Evolutionary conservation across 2,797 vertebrate species (phyloP).

Genomic region (Pagetopsis macropterus): DNA sequence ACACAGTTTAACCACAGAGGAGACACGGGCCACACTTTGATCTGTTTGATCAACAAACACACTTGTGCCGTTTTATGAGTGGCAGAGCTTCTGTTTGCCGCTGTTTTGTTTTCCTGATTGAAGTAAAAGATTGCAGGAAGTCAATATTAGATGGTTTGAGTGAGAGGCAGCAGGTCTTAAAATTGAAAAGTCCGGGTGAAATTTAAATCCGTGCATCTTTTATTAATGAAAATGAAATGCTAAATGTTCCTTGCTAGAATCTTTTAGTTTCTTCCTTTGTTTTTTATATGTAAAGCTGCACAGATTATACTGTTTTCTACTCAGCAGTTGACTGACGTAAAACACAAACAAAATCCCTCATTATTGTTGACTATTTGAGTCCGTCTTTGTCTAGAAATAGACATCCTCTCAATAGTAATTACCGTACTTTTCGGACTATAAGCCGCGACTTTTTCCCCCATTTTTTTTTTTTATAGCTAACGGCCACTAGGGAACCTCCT

Average conservation of each 20-base stretch:
- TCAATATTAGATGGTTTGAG: neutral
- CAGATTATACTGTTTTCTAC: no score
- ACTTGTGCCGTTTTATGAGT: neutral
- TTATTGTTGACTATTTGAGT: neutral
- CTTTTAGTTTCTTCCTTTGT: no score
- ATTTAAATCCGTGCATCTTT: neutral
- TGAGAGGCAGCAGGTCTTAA: neutral
- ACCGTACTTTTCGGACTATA: no score
- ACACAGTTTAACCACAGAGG: conserved; percentile 2
- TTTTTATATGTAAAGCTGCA: no score
- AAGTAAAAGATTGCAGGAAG: neutral
- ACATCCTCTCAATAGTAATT: neutral
- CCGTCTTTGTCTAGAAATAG: neutral
- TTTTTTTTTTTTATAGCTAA: no score
- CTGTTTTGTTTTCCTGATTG: neutral
- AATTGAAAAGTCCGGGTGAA: neutral
- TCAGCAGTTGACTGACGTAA: neutral
- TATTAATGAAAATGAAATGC: neutral
- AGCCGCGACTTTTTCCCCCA: no score
- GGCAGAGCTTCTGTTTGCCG: neutral
- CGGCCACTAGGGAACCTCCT: no score
- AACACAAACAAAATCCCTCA: neutral
- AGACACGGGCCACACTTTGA: neutral
- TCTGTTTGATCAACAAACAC: neutral
- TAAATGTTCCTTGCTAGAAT: neutral